Conservation (phyloP, 1,140 invertebrate species). For the Metopolophium dirhodum region DNA sequence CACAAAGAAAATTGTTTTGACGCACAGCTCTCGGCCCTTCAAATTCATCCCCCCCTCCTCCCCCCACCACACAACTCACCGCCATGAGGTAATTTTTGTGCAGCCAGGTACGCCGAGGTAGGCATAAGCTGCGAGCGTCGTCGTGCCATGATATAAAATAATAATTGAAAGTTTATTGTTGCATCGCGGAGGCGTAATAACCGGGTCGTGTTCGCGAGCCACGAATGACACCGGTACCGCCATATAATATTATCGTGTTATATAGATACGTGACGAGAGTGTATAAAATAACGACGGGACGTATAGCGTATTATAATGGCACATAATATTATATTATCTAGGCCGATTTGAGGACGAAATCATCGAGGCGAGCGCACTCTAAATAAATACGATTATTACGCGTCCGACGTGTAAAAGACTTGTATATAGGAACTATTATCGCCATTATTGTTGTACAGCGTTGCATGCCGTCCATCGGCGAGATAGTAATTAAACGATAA, state of each 20-base stretch:
- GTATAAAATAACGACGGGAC: neutral
- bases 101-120: neutral
- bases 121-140: neutral
- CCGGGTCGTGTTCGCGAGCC: neutral
- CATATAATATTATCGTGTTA: neutral
- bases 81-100: neutral
- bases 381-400: neutral
- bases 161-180: conserved; percentile 18
- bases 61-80: no score
- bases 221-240: neutral
- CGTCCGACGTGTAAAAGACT: neutral
- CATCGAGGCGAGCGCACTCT: neutral
- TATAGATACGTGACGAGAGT: neutral
- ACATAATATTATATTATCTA: neutral
- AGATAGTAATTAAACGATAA: neutral
- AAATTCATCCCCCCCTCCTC: neutral
- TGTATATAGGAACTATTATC: neutral
- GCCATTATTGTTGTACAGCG: neutral
- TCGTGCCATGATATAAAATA: neutral
- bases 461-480: neutral
- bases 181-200: neutral
- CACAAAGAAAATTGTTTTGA: neutral
- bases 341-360: neutral
- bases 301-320: neutral
- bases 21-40: no score